phyloP scores from a whole-genome alignment of 2,888 invertebrate species.

The Eupsilia transversa region DNA sequence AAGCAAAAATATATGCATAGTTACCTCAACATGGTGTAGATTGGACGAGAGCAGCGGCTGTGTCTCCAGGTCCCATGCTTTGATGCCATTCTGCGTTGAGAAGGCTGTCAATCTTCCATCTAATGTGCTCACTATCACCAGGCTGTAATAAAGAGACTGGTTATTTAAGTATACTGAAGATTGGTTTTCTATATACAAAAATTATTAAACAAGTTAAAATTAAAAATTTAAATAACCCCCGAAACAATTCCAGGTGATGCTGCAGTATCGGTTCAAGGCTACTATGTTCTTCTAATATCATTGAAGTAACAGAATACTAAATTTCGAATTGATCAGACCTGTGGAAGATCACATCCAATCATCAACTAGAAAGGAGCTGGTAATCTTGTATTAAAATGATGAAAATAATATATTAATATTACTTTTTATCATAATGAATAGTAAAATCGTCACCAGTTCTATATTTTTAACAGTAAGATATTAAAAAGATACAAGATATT shows the following conservation, averaged over 20 bases:
- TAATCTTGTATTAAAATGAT: background rate
- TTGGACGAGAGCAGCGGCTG: slow-evolving; percentile 96
- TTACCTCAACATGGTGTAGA: slow-evolving; percentile 96
- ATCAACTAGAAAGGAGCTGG: too few relatives aligned
- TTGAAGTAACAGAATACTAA: too few relatives aligned
- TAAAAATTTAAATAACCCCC: too few relatives aligned
- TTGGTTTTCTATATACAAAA: background rate
- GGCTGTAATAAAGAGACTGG: slow-evolving; percentile 81
- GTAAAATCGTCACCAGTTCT: background rate
- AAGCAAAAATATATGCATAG: too few relatives aligned
- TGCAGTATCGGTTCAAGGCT: too few relatives aligned
- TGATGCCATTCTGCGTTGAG: slow-evolving; percentile 92
- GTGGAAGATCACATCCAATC: too few relatives aligned
- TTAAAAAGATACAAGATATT: background rate
- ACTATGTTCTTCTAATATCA: too few relatives aligned
- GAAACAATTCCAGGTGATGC: too few relatives aligned
- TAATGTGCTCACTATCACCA: slow-evolving; percentile 96
- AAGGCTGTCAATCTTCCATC: slow-evolving; percentile 97
- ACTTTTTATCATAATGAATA: background rate
- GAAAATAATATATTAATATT: background rate
- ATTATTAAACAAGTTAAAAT: too few relatives aligned
- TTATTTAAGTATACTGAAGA: background rate
- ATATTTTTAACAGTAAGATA: background rate
- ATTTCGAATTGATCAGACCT: too few relatives aligned
- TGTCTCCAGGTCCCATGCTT: slow-evolving; percentile 95